Percentiles rank a stretch among this genome's conserved stretches.
Evolutionary conservation across 1,140 invertebrate species (phyloP).

Genomic region (Aplysia californica): DNA sequence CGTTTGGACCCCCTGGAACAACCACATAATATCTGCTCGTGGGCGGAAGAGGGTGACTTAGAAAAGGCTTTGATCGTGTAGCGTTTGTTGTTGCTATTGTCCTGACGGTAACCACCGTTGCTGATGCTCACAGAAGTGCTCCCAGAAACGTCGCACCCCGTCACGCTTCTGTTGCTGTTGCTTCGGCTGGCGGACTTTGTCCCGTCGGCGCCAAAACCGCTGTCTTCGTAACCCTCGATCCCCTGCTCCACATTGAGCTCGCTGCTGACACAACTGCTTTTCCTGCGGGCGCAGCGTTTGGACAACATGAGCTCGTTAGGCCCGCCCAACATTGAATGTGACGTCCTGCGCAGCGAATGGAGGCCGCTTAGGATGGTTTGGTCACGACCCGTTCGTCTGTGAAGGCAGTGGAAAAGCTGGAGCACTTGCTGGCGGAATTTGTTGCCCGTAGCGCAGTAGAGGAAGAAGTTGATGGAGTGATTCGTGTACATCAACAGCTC

Average conservation of each 20-base stretch:
- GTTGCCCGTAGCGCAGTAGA: constrained; percentile 66
- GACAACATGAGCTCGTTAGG: background rate
- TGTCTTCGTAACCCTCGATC: background rate
- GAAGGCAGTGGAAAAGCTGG: constrained; percentile 6
- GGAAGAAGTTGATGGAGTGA: constrained; percentile 68
- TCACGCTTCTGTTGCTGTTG: background rate
- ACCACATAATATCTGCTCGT: too few relatives aligned
- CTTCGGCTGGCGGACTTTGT: background rate
- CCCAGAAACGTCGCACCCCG: background rate
- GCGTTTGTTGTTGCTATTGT: too few relatives aligned
- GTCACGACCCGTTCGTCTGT: background rate
- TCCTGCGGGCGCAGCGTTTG: background rate
- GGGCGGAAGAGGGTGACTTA: too few relatives aligned
- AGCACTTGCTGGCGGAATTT: constrained; percentile 54
- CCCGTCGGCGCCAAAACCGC: background rate
- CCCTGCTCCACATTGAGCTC: too few relatives aligned
- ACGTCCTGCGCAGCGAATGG: background rate
- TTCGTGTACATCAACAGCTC: constrained; percentile 67
- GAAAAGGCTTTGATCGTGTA: too few relatives aligned
- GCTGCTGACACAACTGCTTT: background rate
- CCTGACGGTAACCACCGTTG: background rate
- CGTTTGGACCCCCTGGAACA: too few relatives aligned
- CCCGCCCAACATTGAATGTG: background rate
- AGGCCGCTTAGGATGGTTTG: background rate
- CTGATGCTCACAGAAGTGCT: background rate